Conservation (phyloP, 2,888 invertebrate genomes). For the Scaptomyza polygonia region DNA sequence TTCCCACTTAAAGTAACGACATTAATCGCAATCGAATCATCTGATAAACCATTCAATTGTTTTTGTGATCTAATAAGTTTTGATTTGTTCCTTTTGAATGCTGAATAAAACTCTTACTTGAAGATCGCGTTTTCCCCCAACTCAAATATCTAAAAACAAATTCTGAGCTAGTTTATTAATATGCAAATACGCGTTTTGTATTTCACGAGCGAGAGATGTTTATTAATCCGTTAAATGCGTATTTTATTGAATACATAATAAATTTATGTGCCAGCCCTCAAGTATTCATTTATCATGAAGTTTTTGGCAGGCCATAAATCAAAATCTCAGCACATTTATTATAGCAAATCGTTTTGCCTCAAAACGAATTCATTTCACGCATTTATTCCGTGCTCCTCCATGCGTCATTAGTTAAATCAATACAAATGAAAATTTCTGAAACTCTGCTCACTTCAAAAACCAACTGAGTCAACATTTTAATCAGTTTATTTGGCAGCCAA, state of each 20-base stretch:
- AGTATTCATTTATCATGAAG: slow-evolving; percentile 36
- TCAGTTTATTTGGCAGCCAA: slow-evolving; percentile 6
- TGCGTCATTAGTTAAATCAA: slow-evolving; percentile 19
- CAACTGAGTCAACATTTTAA: slow-evolving; percentile 1
- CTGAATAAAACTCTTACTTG: not conserved
- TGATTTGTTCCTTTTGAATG: not conserved
- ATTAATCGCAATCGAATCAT: not conserved
- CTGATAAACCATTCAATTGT: not conserved
- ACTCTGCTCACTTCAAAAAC: not conserved
- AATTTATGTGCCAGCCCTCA: slow-evolving; percentile 26
- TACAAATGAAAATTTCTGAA: slow-evolving; percentile 1
- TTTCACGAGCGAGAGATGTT: slow-evolving; percentile 11
- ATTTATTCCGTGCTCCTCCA: not conserved
- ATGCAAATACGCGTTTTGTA: slow-evolving; percentile 6
- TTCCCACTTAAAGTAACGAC: not conserved
- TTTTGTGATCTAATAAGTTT: not conserved
- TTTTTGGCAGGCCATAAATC: slow-evolving; percentile 40
- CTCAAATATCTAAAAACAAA: too few species aligned
- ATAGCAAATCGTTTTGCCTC: slow-evolving; percentile 18
- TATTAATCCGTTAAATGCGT: slow-evolving; percentile 34
- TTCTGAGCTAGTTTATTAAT: slow-evolving; percentile 1
- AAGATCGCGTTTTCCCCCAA: not conserved
- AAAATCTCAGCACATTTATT: slow-evolving; percentile 28
- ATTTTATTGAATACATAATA: slow-evolving; percentile 38
- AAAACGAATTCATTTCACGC: slow-evolving; percentile 12